These are phyloP conservation scores for Myiotriccus ornatus DNA, from an alignment of 2,797 vertebrate genomes.

Conservation along the genomic window DNA sequence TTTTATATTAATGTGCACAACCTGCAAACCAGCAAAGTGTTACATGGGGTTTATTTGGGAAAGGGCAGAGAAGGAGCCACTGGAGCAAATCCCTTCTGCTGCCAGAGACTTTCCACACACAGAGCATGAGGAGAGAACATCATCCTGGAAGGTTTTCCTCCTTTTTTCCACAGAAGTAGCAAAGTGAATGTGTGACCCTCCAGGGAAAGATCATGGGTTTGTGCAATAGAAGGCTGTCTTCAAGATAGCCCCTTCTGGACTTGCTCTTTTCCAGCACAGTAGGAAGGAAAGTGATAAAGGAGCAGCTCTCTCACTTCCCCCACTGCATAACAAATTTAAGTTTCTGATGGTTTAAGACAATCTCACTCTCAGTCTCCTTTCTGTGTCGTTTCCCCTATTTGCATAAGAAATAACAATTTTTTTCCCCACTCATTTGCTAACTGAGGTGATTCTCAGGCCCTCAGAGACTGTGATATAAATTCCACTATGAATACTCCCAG, in stretches of 20 bases:
- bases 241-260: not conserved
- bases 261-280: not conserved
- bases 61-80: not conserved
- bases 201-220: not conserved
- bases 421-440: not conserved
- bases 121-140: not conserved
- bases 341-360: not conserved
- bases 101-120: fast-evolving
- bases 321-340: not conserved
- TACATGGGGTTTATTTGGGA: not conserved
- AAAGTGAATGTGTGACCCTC: not conserved
- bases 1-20: not conserved
- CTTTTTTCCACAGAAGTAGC: not conserved
- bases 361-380: not conserved
- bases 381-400: not conserved
- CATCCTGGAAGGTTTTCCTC: not conserved
- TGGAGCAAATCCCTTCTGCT: not conserved
- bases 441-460: not conserved
- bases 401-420: not conserved
- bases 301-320: not conserved
- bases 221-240: not conserved
- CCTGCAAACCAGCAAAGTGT: not conserved
- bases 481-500: not conserved
- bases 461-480: not conserved
- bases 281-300: not conserved